Conservation (phyloP, 2,113 vertebrate genomes). For the Carassius carassius region DNA sequence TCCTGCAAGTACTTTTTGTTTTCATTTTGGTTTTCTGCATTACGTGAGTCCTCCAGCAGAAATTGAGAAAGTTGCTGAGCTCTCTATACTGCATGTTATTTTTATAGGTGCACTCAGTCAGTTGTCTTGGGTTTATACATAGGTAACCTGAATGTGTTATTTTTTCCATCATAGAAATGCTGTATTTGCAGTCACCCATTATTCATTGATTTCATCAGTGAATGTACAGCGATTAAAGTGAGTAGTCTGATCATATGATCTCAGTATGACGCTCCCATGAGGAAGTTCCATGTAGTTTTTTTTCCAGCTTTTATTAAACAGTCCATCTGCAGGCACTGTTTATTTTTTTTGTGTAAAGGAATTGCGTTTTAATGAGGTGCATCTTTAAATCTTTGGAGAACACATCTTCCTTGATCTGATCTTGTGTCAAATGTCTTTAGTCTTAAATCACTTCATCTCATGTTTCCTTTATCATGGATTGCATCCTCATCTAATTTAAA, state of each 20-base stretch:
- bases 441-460: background rate
- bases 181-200: background rate
- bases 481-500: background rate
- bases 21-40: background rate
- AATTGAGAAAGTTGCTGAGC: background rate
- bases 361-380: background rate
- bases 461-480: background rate
- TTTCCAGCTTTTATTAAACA: background rate
- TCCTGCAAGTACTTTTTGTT: background rate
- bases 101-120: background rate
- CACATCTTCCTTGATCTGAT: background rate
- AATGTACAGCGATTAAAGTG: background rate
- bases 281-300: background rate
- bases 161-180: background rate
- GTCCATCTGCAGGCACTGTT: background rate
- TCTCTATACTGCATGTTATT: background rate
- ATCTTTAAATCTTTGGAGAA: background rate
- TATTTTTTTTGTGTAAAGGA: background rate
- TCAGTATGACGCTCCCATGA: background rate
- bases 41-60: background rate
- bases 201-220: background rate
- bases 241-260: background rate
- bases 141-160: background rate
- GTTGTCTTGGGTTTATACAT: background rate
- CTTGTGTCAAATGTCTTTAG: conserved; percentile 7